Evolutionary conservation across 2,113 vertebrate species (phyloP), one percentile per base, ranked within the genome.

Genomic region (Pelecanoides urinatrix): DNA sequence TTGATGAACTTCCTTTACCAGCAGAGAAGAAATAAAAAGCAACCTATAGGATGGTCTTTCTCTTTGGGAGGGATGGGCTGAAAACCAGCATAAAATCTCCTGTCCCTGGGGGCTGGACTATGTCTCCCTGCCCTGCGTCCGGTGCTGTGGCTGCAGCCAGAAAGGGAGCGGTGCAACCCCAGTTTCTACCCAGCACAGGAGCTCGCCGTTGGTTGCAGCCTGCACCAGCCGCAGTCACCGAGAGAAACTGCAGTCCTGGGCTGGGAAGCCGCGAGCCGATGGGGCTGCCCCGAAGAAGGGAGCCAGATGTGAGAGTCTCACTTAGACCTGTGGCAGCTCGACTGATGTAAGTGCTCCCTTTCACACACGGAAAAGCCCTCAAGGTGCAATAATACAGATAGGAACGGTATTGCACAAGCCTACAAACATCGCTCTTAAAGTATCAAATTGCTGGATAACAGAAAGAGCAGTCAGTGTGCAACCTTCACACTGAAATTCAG

Each of bases 191-290:
- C 87, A 44, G 50, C 0, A 1, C 23, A 61, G 74, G 34, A 79
- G 38, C 52, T 22, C 45, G 16, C 23, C 0, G 2, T 12, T 17
- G 53, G 42, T 5, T 26, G 29, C 52, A 66, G 58, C 74, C 27
- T 5, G 42, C 9, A 10, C 38, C 11, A 44, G 13, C 21, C 6
- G 1, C 3, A 9, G 66, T 3, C 81, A 47, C 66, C 0, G 0
- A 13, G 30, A 67, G 38, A 15, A 52, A 36, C 0, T 11, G 29
- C 63, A 76, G 27, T 9, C 9, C 42, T 14, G 30, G 58, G 65
- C 42, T 26, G 65, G 76, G 65, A 25, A 73, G 20, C 67, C 6
- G 4, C 0, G 0, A 68, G 49, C 26, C 0, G 1, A 55, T 2
- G 13, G 27, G 27, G 52, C 29, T 62, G 47, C 36, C 5, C 10